These are phyloP conservation scores for Bedellia somnulentella DNA, from an alignment of 2,888 invertebrate genomes.

Conservation along the genomic window DNA sequence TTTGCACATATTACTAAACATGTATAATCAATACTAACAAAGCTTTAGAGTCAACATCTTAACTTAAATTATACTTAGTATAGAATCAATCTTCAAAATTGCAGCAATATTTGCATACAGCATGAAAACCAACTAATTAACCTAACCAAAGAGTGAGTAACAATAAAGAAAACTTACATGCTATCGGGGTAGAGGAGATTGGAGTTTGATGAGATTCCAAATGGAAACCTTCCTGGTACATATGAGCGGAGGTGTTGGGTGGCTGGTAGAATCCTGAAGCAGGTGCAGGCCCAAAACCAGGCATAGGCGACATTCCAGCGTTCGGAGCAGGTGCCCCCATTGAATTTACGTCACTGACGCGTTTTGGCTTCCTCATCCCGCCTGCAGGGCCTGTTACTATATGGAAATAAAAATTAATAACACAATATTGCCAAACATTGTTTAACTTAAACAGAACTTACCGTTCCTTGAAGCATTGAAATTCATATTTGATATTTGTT, in stretches of 20 bases:
- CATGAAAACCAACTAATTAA: too few species aligned
- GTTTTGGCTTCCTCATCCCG: constrained; percentile 61
- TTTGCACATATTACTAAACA: too few species aligned
- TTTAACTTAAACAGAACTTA: constrained; percentile 12
- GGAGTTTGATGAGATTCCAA: constrained; percentile 30
- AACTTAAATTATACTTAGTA: too few species aligned
- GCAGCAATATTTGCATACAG: too few species aligned
- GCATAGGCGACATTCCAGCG: constrained; percentile 24
- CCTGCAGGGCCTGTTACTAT: constrained; percentile 29
- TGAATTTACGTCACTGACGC: constrained; percentile 70
- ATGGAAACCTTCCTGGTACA: constrained; percentile 41
- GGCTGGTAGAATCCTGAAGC: constrained; percentile 1
- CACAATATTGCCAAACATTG: background rate
- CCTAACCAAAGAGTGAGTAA: too few species aligned
- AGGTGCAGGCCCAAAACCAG: constrained; percentile 19
- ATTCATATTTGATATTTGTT: too few species aligned
- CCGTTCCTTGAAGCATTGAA: constrained; percentile 55
- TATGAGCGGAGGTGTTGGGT: constrained; percentile 20
- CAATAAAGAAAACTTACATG: too few species aligned
- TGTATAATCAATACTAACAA: too few species aligned
- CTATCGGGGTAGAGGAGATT: too few species aligned
- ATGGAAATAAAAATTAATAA: constrained; percentile 19
- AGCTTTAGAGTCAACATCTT: too few species aligned
- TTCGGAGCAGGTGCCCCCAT: constrained; percentile 62
- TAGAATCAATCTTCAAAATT: too few species aligned